Conservation (phyloP, 2,888 invertebrate species). For the Lottia scabra region DNA sequence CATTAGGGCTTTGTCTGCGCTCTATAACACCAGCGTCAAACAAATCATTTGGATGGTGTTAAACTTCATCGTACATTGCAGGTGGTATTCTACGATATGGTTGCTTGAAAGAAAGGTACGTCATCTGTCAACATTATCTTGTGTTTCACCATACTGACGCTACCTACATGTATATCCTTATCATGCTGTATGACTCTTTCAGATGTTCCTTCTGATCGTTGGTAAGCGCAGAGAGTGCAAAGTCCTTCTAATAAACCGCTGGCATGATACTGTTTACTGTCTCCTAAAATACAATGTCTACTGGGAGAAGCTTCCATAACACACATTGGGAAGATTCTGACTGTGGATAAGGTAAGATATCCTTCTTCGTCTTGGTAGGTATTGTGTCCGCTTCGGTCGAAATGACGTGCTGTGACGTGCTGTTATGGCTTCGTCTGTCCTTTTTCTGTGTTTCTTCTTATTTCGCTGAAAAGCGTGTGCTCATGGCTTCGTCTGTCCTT, state of each 20-base stretch:
- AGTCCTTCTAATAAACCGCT: not conserved
- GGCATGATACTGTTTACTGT: not conserved
- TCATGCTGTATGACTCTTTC: not conserved
- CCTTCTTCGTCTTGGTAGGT: no score
- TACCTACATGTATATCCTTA: conserved; percentile 17
- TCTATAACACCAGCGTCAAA: no score
- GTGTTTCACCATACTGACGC: conserved; percentile 22
- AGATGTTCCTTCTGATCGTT: not conserved
- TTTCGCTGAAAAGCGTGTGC: no score
- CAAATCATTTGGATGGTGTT: no score
- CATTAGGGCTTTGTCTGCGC: no score
- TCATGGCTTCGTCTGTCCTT: no score
- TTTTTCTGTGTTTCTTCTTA: no score
- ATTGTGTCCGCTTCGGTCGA: no score
- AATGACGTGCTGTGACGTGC: no score
- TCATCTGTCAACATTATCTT: conserved; percentile 21
- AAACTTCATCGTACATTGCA: conserved; percentile 23
- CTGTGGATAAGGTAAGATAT: not conserved
- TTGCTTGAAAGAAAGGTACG: conserved; percentile 22
- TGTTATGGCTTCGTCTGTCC: no score
- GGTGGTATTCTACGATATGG: conserved; percentile 24
- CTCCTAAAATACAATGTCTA: not conserved
- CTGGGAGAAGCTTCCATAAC: not conserved
- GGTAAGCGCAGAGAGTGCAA: not conserved
- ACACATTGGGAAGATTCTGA: not conserved